Evolutionary conservation across 2,888 invertebrate genomes (phyloP), one percentile per base, ranked within the genome.

Genomic region (Drosophila fungiperda): DNA sequence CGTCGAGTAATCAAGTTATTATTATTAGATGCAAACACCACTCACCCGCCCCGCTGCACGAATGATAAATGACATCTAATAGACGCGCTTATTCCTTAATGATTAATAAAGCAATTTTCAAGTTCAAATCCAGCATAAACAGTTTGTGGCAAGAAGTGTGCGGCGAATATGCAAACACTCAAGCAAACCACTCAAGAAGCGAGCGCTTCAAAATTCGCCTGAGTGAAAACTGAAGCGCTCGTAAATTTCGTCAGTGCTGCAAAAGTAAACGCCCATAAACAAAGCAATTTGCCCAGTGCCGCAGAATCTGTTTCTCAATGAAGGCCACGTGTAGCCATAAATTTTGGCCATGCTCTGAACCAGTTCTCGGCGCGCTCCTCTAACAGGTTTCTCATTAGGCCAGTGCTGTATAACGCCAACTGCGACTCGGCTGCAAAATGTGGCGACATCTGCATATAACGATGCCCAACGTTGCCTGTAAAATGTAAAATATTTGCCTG

Each of bases 211-310:
- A 74, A 80, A 32, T 55, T 2, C 61, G 63, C 69, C 78, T 68
- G 61, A 78, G 58, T 76, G 66, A 32, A 74, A 78, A 60, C 73
- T 73, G 69, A 69, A 89, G 72, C 73, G 81, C 81, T 86, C 90
- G 87, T 85, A 90, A 85, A 90, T 85, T 73, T 77, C 60, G 73
- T 40, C 50, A 42, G 67, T 73, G 83, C 80, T 73, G 84, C 35
- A 84, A 89, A 89, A 86, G 92, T 92, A 87, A 91, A 92, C 92
- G 92, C 92, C 92, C 92, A 92, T 92, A 92, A 92, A 92, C 91
- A 92, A 92, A 90, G 71, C 77, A 75, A 68, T 89, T 90, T 87
- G 82, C 79, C 73, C 66, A 78, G 70, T 54, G 81, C 72, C 62
- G 66, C 65, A 66, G 76, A 83, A 70, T 73, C 74, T 59, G 83